These are phyloP conservation scores for Sinodicranocentrus sp. DNA, from an alignment of 2,888 invertebrate species.

Conservation along the genomic window DNA sequence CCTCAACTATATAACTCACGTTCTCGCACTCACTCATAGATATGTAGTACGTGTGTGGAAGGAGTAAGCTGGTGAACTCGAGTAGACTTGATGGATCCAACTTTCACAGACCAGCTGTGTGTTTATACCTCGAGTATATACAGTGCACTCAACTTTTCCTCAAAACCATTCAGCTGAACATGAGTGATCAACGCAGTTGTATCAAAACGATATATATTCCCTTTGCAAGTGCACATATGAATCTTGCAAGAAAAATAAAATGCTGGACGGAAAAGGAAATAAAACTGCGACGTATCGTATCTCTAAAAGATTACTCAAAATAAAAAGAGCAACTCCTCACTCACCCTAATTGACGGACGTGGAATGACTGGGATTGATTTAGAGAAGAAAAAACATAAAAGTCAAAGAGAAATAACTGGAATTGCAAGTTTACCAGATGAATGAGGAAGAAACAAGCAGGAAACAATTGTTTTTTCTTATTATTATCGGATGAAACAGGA, in stretches of 20 bases:
- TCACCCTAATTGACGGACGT: slow-evolving; percentile 56
- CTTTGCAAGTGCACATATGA: background rate
- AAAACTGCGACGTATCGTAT: too few species aligned
- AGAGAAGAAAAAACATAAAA: too few species aligned
- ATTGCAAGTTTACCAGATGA: slow-evolving; percentile 18
- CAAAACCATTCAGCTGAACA: background rate
- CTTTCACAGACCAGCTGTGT: background rate
- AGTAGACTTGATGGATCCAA: slow-evolving; percentile 44
- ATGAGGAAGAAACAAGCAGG: background rate
- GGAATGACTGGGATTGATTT: slow-evolving; percentile 56
- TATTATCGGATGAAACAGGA: background rate
- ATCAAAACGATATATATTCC: background rate
- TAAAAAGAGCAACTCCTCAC: too few species aligned
- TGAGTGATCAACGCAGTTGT: background rate
- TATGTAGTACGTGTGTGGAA: slow-evolving; percentile 1
- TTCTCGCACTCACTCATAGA: background rate
- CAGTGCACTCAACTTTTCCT: background rate
- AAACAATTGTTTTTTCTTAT: background rate
- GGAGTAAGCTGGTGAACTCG: background rate
- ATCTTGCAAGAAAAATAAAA: background rate
- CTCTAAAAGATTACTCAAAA: too few species aligned
- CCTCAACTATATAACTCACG: slow-evolving; percentile 28
- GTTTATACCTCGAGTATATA: background rate
- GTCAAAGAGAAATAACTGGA: slow-evolving; percentile 6
- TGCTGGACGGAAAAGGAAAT: background rate